Conservation (phyloP, 2,113 vertebrate species). For the Aplodontia rufa region DNA sequence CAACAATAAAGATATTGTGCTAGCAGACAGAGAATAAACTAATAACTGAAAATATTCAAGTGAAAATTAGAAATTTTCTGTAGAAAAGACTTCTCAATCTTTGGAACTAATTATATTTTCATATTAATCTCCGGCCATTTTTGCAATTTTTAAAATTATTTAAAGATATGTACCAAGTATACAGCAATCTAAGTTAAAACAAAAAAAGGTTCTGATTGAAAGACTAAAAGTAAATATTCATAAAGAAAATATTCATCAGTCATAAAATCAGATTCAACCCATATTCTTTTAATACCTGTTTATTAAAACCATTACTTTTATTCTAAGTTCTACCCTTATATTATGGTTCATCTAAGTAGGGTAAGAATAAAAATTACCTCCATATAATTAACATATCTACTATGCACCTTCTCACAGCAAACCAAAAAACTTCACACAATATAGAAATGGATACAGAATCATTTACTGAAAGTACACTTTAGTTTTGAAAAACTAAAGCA, state of each 20-base stretch:
- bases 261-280: background rate
- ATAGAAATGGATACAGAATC: background rate
- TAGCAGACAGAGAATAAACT: background rate
- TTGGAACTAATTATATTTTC: background rate
- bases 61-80: background rate
- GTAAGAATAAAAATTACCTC: background rate
- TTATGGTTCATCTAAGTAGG: background rate
- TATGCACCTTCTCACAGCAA: background rate
- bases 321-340: background rate
- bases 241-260: background rate
- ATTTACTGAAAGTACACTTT: constrained; percentile 8
- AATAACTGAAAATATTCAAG: background rate
- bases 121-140: background rate
- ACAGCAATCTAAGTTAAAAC: constrained; percentile 25
- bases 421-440: background rate
- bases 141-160: background rate
- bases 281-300: background rate
- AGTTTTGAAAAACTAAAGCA: constrained; percentile 20
- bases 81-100: background rate
- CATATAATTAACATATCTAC: constrained; percentile 22
- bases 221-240: constrained; percentile 24
- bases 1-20: background rate
- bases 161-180: background rate
- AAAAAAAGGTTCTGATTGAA: background rate
- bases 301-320: background rate